A percentile compares a stretch with the other conserved stretches of the same genome.
phyloP scores from a whole-genome alignment of 2,113 vertebrate genomes.

The Corvus hawaiiensis region DNA sequence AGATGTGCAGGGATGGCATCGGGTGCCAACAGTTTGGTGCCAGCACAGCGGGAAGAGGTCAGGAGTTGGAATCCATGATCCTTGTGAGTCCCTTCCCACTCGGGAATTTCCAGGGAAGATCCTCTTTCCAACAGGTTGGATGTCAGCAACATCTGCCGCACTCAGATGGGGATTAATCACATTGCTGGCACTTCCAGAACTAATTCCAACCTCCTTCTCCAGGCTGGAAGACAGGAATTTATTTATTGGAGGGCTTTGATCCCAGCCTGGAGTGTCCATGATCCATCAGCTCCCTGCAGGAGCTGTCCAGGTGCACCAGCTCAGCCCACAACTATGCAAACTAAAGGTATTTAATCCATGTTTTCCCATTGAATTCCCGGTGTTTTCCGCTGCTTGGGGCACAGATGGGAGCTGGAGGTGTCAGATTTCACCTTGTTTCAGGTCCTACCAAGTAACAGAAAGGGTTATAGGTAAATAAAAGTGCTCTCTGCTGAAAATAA shows the following conservation, averaged over 20 bases:
- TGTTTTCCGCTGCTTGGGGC: not conserved
- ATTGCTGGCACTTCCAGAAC: not conserved
- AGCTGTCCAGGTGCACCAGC: not conserved
- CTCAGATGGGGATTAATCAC: not conserved
- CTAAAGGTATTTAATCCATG: not conserved
- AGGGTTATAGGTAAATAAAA: not conserved
- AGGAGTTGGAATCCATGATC: not conserved
- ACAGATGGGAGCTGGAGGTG: not conserved
- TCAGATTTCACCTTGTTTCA: not conserved
- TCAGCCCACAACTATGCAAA: not conserved
- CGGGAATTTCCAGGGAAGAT: not conserved
- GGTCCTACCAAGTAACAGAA: not conserved
- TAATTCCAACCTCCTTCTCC: not conserved
- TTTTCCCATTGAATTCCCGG: not conserved
- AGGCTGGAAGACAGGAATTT: not conserved
- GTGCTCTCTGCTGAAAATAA: not conserved
- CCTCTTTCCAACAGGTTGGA: not conserved
- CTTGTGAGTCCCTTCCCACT: not conserved
- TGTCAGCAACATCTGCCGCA: not conserved
- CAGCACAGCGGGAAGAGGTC: not conserved
- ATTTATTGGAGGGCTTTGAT: not conserved
- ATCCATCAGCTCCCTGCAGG: not conserved
- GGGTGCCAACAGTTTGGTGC: rapidly evolving
- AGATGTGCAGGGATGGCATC: not conserved
- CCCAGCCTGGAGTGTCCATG: rapidly evolving